Evolutionary conservation across 2,888 invertebrate genomes (phyloP).

Genomic region (Electrophaes corylata): DNA sequence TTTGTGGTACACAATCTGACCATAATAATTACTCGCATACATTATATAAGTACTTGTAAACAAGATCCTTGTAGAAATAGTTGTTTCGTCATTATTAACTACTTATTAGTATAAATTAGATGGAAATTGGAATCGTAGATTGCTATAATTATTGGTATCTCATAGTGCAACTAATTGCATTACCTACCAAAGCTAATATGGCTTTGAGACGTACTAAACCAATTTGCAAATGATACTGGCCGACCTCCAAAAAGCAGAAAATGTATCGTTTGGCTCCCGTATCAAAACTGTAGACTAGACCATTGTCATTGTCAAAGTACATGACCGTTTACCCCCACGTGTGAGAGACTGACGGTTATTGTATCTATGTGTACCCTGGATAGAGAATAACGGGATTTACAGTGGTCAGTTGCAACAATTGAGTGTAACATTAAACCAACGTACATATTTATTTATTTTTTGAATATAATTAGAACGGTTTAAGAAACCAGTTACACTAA

Average conservation of each 20-base stretch:
- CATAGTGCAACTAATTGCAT: conserved; percentile 11
- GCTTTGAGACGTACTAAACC: conserved; percentile 6
- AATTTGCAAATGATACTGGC: conserved; percentile 25
- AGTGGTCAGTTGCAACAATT: conserved; percentile 18
- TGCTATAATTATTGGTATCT: conserved; percentile 5
- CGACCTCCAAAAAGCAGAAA: conserved; percentile 25
- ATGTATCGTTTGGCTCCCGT: conserved; percentile 19
- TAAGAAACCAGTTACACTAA: no score
- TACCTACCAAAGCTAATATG: not conserved
- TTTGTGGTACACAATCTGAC: not conserved
- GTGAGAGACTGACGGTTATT: not conserved
- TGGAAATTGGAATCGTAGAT: conserved; percentile 5
- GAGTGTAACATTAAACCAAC: not conserved
- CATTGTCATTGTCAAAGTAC: conserved; percentile 53
- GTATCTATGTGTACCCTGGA: not conserved
- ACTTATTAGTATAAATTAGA: not conserved
- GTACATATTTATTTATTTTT: no score
- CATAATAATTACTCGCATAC: not conserved
- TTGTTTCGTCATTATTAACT: not conserved
- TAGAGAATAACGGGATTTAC: conserved; percentile 20
- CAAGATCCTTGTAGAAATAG: not conserved
- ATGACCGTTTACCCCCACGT: conserved; percentile 40
- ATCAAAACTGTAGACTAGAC: conserved; percentile 35
- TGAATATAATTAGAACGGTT: no score
- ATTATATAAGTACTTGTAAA: not conserved